Conservation (phyloP, 37 sponge, comb jelly and placozoan genomes). For the Cliona cf. orientalis region DNA sequence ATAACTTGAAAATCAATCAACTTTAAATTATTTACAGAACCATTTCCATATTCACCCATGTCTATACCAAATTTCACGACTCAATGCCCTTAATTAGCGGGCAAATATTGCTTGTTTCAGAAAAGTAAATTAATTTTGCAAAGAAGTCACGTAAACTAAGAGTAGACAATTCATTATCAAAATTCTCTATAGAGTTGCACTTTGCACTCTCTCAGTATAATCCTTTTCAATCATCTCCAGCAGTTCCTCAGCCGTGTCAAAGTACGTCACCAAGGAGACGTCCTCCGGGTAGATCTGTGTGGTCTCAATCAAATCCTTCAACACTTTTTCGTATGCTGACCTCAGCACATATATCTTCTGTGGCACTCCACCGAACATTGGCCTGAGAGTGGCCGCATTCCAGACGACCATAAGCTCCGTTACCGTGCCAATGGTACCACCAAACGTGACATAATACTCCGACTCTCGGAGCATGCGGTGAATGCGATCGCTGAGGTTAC, state of each 20-base stretch:
- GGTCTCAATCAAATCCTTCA: conserved; percentile 23
- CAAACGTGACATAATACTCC: conserved; percentile 55
- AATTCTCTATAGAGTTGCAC: conserved; percentile 20
- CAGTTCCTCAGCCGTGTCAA: conserved; percentile 39
- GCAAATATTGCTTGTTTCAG: too few relatives aligned
- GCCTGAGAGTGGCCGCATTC: conserved; percentile 37
- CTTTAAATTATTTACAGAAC: too few relatives aligned
- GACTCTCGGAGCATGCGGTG: conserved; percentile 39
- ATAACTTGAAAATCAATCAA: too few relatives aligned
- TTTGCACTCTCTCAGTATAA: neutral
- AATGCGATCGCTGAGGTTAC: conserved; percentile 36
- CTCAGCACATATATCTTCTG: conserved; percentile 49
- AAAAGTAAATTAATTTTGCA: too few relatives aligned
- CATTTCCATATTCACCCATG: too few relatives aligned
- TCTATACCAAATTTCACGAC: too few relatives aligned
- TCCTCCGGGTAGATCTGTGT: conserved; percentile 30
- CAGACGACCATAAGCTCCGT: conserved; percentile 64
- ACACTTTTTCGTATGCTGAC: conserved; percentile 46
- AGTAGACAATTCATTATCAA: too few relatives aligned
- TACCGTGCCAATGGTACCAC: conserved; percentile 77
- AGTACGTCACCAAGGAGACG: conserved; percentile 12
- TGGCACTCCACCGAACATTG: conserved; percentile 15
- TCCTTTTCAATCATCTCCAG: conserved; percentile 47
- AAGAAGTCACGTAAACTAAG: too few relatives aligned
- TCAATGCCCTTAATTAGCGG: too few relatives aligned